Evolutionary conservation across 2,113 vertebrate species (phyloP).

Genomic region (Anthoscopus minutus): DNA sequence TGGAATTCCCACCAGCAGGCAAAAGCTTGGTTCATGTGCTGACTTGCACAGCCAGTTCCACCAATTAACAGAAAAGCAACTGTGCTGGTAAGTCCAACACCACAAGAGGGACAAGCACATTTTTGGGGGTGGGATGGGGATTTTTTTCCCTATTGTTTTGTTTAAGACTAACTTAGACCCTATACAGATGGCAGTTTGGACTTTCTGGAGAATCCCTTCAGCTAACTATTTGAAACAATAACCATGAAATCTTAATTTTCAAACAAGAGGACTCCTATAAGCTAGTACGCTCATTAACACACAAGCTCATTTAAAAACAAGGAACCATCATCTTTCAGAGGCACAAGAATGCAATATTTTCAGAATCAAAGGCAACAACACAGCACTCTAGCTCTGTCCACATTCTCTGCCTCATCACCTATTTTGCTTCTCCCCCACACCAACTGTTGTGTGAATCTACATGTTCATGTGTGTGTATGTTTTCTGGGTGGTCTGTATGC

Average conservation of each 20-base stretch:
- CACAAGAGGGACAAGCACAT: not conserved
- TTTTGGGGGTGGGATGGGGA: not conserved
- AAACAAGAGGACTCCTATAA: slow-evolving; percentile 4
- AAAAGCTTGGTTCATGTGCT: not conserved
- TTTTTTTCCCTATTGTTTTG: not conserved
- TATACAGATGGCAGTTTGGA: not conserved
- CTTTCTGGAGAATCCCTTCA: slow-evolving; percentile 16
- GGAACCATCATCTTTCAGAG: slow-evolving; percentile 14
- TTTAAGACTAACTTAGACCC: slow-evolving; percentile 12
- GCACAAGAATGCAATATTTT: not conserved
- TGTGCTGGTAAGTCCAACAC: not conserved
- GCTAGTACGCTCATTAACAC: slow-evolving; percentile 21
- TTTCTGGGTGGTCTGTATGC: not conserved
- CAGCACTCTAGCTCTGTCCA: slow-evolving; percentile 1
- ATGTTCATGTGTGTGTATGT: not conserved
- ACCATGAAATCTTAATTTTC: slow-evolving; percentile 14
- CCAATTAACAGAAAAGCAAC: not conserved
- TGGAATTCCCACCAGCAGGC: not conserved
- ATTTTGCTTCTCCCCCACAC: not conserved
- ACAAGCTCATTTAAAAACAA: slow-evolving; percentile 11
- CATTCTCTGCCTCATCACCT: not conserved
- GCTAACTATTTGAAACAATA: slow-evolving; percentile 48
- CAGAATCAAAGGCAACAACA: slow-evolving; percentile 21
- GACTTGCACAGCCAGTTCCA: not conserved
- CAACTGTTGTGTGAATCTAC: not conserved